phyloP scores from a whole-genome alignment of 64 coral and sea anemone genomes.

The Catalaphyllia jardinei region DNA sequence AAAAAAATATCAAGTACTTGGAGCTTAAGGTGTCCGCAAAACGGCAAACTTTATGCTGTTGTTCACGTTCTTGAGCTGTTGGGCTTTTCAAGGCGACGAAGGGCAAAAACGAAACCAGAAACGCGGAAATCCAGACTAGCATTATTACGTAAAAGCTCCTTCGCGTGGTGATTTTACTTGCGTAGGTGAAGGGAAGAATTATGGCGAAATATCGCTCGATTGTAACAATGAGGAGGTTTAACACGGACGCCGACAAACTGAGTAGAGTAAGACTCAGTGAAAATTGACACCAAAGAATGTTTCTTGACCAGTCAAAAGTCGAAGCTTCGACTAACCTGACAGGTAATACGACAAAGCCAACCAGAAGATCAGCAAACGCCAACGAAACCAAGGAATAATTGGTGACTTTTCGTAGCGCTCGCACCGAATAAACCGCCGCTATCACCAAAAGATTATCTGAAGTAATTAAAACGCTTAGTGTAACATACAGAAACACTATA shows the following conservation, averaged over 20 bases:
- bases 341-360: constrained; percentile 49
- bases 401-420: constrained; percentile 44
- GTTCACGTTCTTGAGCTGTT: constrained; percentile 20
- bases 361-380: constrained; percentile 52
- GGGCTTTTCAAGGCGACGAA: constrained; percentile 31
- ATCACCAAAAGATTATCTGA: constrained; percentile 59
- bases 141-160: constrained; percentile 32
- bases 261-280: constrained; percentile 61
- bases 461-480: constrained; percentile 50
- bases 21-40: constrained; percentile 63
- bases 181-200: constrained; percentile 53
- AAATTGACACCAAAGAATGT: constrained; percentile 43
- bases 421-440: constrained; percentile 40
- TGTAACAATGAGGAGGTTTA: constrained; percentile 64
- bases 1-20: constrained; percentile 55
- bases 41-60: constrained; percentile 51
- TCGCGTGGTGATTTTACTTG: constrained; percentile 51
- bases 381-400: constrained; percentile 67
- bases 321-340: constrained; percentile 49
- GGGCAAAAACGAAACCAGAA: constrained; percentile 55
- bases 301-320: constrained; percentile 41
- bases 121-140: constrained; percentile 27
- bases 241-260: constrained; percentile 69
- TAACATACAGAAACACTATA: constrained; percentile 22
- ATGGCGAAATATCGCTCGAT: constrained; percentile 60